Percentiles rank a stretch among this genome's conserved stretches.
Evolutionary conservation across 1,140 invertebrate species (phyloP).

Genomic region (Gryon sp.): DNA sequence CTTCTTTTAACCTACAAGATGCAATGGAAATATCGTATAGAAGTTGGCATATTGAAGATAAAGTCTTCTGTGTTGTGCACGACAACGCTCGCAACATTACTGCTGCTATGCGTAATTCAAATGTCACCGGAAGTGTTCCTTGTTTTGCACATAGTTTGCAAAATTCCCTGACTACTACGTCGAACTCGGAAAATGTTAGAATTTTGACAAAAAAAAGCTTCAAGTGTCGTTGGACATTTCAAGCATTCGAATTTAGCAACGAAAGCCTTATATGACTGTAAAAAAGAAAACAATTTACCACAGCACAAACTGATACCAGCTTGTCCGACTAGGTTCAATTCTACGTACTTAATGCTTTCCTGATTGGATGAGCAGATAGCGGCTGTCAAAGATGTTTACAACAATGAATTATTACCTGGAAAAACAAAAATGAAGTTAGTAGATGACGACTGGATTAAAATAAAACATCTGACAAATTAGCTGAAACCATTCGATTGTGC

Average conservation of each 20-base stretch:
- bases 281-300: too few species aligned
- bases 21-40: not conserved
- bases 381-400: not conserved
- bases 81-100: slow-evolving; percentile 10
- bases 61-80: not conserved
- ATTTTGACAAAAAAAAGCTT: not conserved
- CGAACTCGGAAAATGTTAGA: not conserved
- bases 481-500: slow-evolving; percentile 11
- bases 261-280: not conserved
- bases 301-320: slow-evolving; percentile 5
- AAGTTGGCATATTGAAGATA: not conserved
- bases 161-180: not conserved
- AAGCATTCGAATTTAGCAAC: slow-evolving; percentile 1
- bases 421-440: too few species aligned
- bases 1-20: not conserved
- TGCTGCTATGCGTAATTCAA: not conserved
- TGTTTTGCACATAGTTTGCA: slow-evolving; percentile 7
- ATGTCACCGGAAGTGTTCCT: not conserved
- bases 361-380: not conserved
- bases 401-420: too few species aligned
- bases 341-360: not conserved
- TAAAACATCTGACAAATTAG: not conserved
- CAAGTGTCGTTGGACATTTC: too few species aligned
- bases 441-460: slow-evolving; percentile 1
- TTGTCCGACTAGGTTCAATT: not conserved